A percentile compares a stretch with the other conserved stretches of the same genome.
These are phyloP conservation scores for Coccyzus lansbergi DNA, from an alignment of 2,797 vertebrate species.

Conservation along the genomic window DNA sequence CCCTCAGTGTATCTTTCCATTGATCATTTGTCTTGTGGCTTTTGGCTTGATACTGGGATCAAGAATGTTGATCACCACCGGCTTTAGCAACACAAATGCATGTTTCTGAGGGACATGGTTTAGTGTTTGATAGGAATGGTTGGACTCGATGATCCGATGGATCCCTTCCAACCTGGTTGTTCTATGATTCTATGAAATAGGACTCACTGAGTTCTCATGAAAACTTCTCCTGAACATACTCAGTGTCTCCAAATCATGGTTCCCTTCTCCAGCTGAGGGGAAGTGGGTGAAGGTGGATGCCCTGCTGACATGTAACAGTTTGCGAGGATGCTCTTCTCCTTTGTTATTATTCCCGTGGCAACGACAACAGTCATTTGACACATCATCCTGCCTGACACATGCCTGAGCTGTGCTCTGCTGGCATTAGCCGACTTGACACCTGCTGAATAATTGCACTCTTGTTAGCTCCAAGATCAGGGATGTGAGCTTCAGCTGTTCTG, in stretches of 20 bases:
- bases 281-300: not conserved
- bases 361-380: not conserved
- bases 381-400: not conserved
- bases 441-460: not conserved
- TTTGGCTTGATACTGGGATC: not conserved
- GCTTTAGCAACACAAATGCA: not conserved
- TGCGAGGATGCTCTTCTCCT: not conserved
- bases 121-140: too few species aligned
- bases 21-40: not conserved
- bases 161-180: too few species aligned
- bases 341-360: not conserved
- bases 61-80: not conserved
- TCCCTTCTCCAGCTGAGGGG: not conserved
- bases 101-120: too few species aligned
- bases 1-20: not conserved
- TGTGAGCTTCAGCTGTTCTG: not conserved
- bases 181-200: too few species aligned
- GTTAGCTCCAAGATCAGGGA: not conserved
- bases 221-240: not conserved
- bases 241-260: fast-evolving
- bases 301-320: not conserved
- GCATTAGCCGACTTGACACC: not conserved
- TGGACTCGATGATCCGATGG: too few species aligned
- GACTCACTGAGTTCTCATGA: not conserved
- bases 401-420: not conserved